Evolutionary conservation across 2,113 vertebrate genomes (phyloP), one percentile per base, ranked within the genome.

Genomic region (Camelus dromedarius): DNA sequence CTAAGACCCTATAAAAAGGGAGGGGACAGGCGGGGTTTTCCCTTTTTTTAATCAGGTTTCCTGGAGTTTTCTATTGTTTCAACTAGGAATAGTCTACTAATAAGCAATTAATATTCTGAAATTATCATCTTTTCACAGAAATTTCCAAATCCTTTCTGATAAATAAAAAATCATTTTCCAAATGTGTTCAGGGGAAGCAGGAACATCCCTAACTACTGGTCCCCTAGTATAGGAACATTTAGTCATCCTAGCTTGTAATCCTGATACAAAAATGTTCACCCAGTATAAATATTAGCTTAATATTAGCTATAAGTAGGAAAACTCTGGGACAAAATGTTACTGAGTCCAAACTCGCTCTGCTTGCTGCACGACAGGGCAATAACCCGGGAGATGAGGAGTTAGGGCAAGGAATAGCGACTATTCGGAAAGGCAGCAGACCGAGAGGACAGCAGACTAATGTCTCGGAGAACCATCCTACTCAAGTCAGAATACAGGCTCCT

Each of bases 101-200:
- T 85, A 89, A 91, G 81, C 89, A 96, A 95, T 67, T 95, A 92
- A 95, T 94, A 97, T 87, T 81, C 81, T 89, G 62, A 94, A 97
- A 80, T 82, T 67, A 76, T 79, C 94, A 67, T 35, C 77, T 67
- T 85, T 54, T 82, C 89, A 95, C 35, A 89, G 91, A 92, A 86
- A 96, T 96, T 98, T 98, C 97, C 97, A 97, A 91, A 87, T 94
- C 24, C 26, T 60, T 85, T 91, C 77, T 89, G 86, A 91, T 93
- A 93, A 97, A 79, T 66, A 73, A 62, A 97, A 97, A 96, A 89
- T 93, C 38, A 92, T 93, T 97, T 97, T 92, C 93, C 96, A 96
- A 77, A 75, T 76, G 35, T 60, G 72, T 56, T 85, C 56, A 64
- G 1, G 42, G 42, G 38, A 95, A 89, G n/a, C 19, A 86, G 81